phyloP scores from a whole-genome alignment of 2,797 vertebrate species.

The Thalassophryne amazonica region DNA sequence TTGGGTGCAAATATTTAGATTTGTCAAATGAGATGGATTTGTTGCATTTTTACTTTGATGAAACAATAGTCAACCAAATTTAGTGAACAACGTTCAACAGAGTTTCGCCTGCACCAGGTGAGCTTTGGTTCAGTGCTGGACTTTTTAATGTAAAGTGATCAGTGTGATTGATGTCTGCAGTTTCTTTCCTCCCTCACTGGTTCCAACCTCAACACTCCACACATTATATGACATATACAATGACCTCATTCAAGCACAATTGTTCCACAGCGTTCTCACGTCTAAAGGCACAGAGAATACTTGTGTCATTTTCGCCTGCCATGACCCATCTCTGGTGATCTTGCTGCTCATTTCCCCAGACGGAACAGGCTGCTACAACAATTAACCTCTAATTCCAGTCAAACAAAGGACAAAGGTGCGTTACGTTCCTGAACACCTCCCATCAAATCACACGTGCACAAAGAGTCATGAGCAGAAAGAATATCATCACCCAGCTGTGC shows the following conservation, averaged over 20 bases:
- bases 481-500: too few species aligned
- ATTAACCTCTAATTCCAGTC: background rate
- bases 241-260: conserved; percentile 35
- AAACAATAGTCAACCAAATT: too few species aligned
- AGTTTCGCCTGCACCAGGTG: too few species aligned
- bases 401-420: conserved; percentile 15
- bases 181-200: conserved; percentile 27
- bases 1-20: too few species aligned
- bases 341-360: conserved; percentile 1
- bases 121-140: background rate
- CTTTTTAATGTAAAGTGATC: too few species aligned
- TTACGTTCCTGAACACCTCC: too few species aligned
- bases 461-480: too few species aligned
- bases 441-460: too few species aligned
- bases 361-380: conserved; percentile 2
- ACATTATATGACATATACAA: conserved; percentile 22
- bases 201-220: conserved; percentile 10
- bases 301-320: conserved; percentile 57
- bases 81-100: too few species aligned
- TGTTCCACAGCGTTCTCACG: conserved; percentile 34
- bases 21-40: too few species aligned
- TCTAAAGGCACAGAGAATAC: conserved; percentile 4
- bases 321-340: conserved; percentile 24
- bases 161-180: conserved; percentile 12
- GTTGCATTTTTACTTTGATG: too few species aligned